A percentile compares a stretch with the other conserved stretches of the same genome.
Conservation (phyloP, 2,797 vertebrate species). For the Smutsia gigantea region DNA sequence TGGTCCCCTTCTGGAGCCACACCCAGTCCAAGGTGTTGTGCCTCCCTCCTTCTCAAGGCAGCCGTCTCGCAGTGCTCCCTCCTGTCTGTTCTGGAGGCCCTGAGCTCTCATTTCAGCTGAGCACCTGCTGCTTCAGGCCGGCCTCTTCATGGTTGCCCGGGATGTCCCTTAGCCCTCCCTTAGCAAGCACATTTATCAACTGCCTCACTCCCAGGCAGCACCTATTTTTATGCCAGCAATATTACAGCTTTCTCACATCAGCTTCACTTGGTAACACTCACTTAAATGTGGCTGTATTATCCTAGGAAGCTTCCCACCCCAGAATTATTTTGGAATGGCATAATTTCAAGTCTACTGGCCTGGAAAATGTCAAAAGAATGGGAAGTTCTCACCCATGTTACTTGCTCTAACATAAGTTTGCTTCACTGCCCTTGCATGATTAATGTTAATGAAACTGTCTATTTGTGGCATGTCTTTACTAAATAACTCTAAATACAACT, state of each 20-base stretch:
- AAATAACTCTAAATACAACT: slow-evolving; percentile 55
- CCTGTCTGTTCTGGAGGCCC: background rate
- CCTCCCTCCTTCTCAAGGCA: background rate
- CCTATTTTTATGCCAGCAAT: slow-evolving; percentile 68
- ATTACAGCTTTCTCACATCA: slow-evolving; percentile 75
- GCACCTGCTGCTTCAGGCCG: slow-evolving; percentile 62
- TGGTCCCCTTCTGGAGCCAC: background rate
- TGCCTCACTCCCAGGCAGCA: slow-evolving; percentile 50
- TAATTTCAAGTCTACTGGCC: slow-evolving; percentile 74
- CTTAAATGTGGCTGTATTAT: slow-evolving; percentile 69
- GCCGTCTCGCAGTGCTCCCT: background rate
- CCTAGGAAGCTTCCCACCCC: slow-evolving; percentile 71
- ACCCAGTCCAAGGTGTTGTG: background rate
- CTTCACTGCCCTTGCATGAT: slow-evolving; percentile 53
- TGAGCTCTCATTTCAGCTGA: background rate
- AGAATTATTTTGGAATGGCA: slow-evolving; percentile 76
- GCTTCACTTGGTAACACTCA: slow-evolving; percentile 57
- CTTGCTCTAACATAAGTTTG: slow-evolving; percentile 57
- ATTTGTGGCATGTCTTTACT: slow-evolving; percentile 49
- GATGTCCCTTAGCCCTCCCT: slow-evolving; percentile 49
- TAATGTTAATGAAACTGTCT: slow-evolving; percentile 51
- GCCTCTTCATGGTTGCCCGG: slow-evolving; percentile 32
- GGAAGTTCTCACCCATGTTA: slow-evolving; percentile 70
- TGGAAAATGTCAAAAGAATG: slow-evolving; percentile 73
- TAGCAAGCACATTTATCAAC: slow-evolving; percentile 38